These are phyloP conservation scores for Pelecanus crispus DNA, from an alignment of 2,113 vertebrate genomes.

Conservation along the genomic window DNA sequence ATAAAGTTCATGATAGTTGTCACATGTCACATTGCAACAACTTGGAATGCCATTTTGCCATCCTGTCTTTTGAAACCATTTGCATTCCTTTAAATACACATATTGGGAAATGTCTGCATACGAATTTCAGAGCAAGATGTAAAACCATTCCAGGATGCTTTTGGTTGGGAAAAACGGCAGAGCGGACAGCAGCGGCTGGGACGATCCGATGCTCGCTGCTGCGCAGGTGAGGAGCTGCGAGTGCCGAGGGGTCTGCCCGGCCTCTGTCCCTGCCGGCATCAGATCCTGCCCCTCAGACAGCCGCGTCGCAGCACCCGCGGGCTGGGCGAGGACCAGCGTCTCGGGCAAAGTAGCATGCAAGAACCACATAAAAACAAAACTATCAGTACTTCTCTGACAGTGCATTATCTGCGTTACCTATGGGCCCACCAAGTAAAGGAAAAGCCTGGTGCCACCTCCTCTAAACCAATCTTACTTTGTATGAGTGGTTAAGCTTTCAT, in stretches of 20 bases:
- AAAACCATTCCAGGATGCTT: neutral
- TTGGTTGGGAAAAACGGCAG: neutral
- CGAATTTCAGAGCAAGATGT: neutral
- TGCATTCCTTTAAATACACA: neutral
- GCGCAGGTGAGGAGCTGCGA: neutral
- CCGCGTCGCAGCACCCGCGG: rapidly evolving
- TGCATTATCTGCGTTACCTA: neutral
- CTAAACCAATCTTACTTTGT: neutral
- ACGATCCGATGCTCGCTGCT: neutral
- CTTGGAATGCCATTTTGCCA: neutral
- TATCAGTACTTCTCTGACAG: neutral
- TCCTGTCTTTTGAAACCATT: neutral
- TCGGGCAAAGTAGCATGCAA: neutral
- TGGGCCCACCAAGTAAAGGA: neutral
- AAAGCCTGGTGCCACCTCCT: neutral
- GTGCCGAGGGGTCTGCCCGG: neutral
- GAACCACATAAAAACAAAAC: neutral
- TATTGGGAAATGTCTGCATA: neutral
- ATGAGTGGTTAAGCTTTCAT: neutral
- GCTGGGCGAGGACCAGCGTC: neutral
- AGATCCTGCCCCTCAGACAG: neutral
- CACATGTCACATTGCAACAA: neutral
- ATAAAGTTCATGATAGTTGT: neutral
- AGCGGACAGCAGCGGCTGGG: neutral
- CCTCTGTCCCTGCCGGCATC: neutral